Percentiles rank a stretch among this genome's conserved stretches.
Conservation (phyloP, 2,113 vertebrate species). For the Dasyurus viverrinus region DNA sequence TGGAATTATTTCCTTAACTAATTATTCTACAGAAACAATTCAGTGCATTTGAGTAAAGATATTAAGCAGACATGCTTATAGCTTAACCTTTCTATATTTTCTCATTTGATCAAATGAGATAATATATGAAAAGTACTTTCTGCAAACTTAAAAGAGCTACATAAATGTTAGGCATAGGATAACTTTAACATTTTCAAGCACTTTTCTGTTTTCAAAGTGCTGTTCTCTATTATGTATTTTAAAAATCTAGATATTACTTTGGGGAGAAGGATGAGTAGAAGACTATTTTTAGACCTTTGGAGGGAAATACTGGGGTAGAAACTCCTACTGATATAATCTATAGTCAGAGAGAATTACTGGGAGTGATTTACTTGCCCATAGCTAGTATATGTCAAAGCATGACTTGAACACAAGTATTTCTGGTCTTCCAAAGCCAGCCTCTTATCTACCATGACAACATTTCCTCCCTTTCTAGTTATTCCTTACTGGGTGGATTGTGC, state of each 20-base stretch:
- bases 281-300: neutral
- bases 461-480: neutral
- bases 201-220: neutral
- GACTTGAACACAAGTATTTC: neutral
- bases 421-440: neutral
- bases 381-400: neutral
- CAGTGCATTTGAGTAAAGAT: neutral
- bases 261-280: neutral
- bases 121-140: neutral
- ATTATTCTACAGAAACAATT: slow-evolving; percentile 18
- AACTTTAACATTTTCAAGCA: neutral
- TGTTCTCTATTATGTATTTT: neutral
- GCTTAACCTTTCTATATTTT: neutral
- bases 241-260: neutral
- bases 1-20: slow-evolving; percentile 15
- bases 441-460: neutral
- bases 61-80: neutral
- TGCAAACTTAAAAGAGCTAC: neutral
- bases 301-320: neutral
- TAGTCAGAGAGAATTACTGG: neutral
- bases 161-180: neutral
- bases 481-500: neutral
- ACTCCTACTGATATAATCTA: neutral
- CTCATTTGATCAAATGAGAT: neutral
- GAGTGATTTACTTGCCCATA: neutral